Conservation (phyloP, 2,797 vertebrate genomes). For the Acrossocheilus fasciatus region DNA sequence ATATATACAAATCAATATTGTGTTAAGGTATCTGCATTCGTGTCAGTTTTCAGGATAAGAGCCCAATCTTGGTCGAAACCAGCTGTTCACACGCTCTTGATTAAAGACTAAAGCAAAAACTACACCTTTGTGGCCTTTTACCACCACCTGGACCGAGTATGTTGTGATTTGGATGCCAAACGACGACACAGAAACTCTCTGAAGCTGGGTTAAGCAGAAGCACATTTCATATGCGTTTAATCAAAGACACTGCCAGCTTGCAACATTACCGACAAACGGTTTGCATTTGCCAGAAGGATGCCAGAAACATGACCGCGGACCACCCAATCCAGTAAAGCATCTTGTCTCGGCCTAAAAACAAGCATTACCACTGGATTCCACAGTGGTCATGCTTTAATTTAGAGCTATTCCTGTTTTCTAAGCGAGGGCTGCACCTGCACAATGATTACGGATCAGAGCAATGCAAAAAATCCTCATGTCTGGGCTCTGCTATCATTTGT, state of each 20-base stretch:
- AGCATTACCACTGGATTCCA: slow-evolving; percentile 72
- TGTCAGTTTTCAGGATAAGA: neutral
- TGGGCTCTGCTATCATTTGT: slow-evolving; percentile 79
- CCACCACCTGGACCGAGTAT: slow-evolving; percentile 41
- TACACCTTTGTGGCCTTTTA: slow-evolving; percentile 38
- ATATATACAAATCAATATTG: neutral
- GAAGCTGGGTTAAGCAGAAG: slow-evolving; percentile 42
- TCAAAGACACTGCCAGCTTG: slow-evolving; percentile 74
- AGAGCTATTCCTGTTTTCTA: slow-evolving; percentile 65
- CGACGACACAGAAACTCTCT: slow-evolving; percentile 34
- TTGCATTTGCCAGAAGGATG: slow-evolving; percentile 73
- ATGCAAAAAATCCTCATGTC: slow-evolving; percentile 72
- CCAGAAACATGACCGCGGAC: slow-evolving; percentile 78
- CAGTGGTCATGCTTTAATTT: slow-evolving; percentile 74
- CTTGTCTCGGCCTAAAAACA: slow-evolving; percentile 72
- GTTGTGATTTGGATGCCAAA: slow-evolving; percentile 26
- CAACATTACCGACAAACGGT: slow-evolving; percentile 71
- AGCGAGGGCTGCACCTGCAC: slow-evolving; percentile 77
- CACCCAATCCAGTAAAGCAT: slow-evolving; percentile 77
- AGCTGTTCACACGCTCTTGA: slow-evolving; percentile 34
- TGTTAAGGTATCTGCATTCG: neutral
- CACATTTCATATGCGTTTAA: slow-evolving; percentile 76
- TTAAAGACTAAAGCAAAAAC: slow-evolving; percentile 43
- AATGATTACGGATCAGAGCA: slow-evolving; percentile 71
- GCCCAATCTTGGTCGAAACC: slow-evolving; percentile 15